These are phyloP conservation scores for Exocentrus adspersus DNA, from an alignment of 2,888 invertebrate genomes.

Conservation along the genomic window DNA sequence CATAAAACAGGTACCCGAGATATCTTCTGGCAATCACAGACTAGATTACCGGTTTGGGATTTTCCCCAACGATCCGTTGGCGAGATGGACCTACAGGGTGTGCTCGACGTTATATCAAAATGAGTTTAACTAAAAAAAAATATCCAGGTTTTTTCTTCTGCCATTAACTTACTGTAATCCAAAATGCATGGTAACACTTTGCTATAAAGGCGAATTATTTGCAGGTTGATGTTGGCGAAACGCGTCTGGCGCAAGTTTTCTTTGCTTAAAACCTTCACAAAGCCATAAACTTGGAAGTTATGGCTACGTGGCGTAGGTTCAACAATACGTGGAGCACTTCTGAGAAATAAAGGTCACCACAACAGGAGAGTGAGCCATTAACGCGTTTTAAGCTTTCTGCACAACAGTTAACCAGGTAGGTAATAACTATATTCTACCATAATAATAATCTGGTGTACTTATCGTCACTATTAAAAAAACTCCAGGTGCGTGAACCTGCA, in stretches of 20 bases:
- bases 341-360: not conserved
- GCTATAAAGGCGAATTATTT: too few relatives aligned
- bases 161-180: too few relatives aligned
- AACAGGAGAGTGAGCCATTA: not conserved
- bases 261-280: not conserved
- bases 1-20: slow-evolving; percentile 1
- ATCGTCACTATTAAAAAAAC: slow-evolving; percentile 1
- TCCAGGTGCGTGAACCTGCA: not conserved
- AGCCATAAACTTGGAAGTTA: not conserved
- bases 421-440: slow-evolving; percentile 8
- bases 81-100: too few relatives aligned
- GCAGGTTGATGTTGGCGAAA: too few relatives aligned
- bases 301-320: not conserved
- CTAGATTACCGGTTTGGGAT: not conserved
- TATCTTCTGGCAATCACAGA: not conserved
- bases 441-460: slow-evolving; percentile 1
- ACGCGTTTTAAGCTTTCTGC: slow-evolving; percentile 1
- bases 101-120: too few relatives aligned
- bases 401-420: not conserved
- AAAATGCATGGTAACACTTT: too few relatives aligned
- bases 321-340: not conserved
- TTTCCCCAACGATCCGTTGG: not conserved
- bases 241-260: too few relatives aligned
- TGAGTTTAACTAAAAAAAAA: too few relatives aligned
- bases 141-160: too few relatives aligned